Conservation (phyloP, 2,113 vertebrate species). For the Lycaon pictus region DNA sequence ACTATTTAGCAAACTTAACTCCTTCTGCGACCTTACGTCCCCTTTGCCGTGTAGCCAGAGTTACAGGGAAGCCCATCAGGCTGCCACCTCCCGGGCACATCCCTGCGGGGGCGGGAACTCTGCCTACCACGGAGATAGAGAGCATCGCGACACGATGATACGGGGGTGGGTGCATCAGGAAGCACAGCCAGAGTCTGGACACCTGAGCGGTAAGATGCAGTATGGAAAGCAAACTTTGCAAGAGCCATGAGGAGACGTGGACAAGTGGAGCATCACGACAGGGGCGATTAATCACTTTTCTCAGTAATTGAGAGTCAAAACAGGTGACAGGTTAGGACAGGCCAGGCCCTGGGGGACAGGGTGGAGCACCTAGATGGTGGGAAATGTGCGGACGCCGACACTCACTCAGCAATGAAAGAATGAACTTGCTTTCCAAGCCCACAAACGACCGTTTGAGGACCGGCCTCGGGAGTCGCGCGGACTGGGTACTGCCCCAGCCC, state of each 20-base stretch:
- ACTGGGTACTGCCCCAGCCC: rapidly evolving
- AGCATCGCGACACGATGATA: neutral
- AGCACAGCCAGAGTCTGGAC: neutral
- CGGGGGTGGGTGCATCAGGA: neutral
- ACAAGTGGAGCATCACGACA: rapidly evolving
- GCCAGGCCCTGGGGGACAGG: rapidly evolving
- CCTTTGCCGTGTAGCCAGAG: neutral
- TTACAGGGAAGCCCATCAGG: neutral
- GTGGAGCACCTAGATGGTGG: neutral
- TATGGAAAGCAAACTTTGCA: neutral
- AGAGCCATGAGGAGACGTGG: no score
- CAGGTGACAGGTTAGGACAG: neutral
- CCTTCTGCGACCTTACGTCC: neutral
- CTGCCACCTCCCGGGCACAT: rapidly evolving
- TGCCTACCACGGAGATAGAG: neutral
- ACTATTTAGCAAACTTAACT: neutral
- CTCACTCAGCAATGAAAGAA: neutral
- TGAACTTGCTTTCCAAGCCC: rapidly evolving
- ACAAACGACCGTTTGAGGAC: neutral
- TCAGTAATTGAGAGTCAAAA: rapidly evolving
- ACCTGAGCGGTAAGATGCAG: rapidly evolving
- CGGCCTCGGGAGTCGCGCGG: neutral
- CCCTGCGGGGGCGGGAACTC: no score
- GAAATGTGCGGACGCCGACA: rapidly evolving
- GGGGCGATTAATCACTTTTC: neutral